A percentile compares a stretch with the other conserved stretches of the same genome.
Conservation (phyloP, 2,888 invertebrate genomes). For the Melanotus villosus region DNA sequence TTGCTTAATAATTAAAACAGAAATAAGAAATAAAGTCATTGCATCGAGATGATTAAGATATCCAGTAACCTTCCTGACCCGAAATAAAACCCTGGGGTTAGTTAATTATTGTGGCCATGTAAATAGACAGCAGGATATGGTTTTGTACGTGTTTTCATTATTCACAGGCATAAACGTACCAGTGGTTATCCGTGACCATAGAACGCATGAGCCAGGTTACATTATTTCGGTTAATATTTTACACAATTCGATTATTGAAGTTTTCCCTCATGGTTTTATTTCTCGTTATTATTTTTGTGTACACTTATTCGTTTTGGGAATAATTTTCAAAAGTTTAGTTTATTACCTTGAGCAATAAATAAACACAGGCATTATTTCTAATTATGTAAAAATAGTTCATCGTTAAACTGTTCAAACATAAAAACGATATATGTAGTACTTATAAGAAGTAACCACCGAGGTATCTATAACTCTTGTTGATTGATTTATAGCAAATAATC, state of each 20-base stretch:
- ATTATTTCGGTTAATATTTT: conserved; percentile 15
- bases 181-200: conserved; percentile 12
- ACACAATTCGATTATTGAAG: not conserved
- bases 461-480: too few relatives aligned
- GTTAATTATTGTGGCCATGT: conserved; percentile 36
- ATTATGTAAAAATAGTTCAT: too few relatives aligned
- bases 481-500: too few relatives aligned
- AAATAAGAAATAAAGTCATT: not conserved
- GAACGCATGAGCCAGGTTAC: conserved; percentile 13
- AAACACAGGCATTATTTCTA: too few relatives aligned
- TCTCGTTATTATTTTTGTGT: not conserved
- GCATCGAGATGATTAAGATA: too few relatives aligned
- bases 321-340: too few relatives aligned
- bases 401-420: too few relatives aligned
- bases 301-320: too few relatives aligned
- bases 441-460: too few relatives aligned
- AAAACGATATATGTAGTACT: too few relatives aligned
- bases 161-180: conserved; percentile 31
- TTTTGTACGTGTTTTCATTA: conserved; percentile 37
- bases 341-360: too few relatives aligned
- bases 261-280: not conserved
- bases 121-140: conserved; percentile 35
- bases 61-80: too few relatives aligned
- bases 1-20: not conserved
- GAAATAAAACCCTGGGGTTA: conserved; percentile 4